Base-by-base conservation (phyloP, 2,888 invertebrate genomes). In the Silvanus unidentatus region DNA sequence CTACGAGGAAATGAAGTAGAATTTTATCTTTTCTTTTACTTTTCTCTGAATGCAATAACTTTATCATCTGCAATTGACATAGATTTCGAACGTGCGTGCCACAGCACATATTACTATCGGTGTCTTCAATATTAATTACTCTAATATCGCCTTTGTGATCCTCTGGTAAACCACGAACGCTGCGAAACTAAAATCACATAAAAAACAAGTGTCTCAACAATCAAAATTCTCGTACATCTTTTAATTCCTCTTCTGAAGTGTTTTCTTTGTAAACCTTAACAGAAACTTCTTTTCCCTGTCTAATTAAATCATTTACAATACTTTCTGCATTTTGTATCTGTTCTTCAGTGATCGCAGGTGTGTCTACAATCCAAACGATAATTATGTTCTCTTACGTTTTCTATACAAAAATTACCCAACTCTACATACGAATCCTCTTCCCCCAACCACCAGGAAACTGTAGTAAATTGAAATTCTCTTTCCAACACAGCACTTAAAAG, bases 51-150 rank as follows among this genome's bases (percentile, higher is more conserved):
- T 82, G 77, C 10, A 88, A 64, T 35, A 91, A 60, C 63, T 84
- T 85, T 16, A 85, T 73, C 22, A 75, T 72, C 74, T 84, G 84
- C 12, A 84, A 66, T 64, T 85, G 82, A 45, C 81, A 78, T 22
- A 90, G 72, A 68, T 85, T 88, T 2, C 77, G 75, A 1, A 92
- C 88, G 64, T 92, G 92, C 0, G 92, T 92, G 1, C 92, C 92
- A 69, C 92, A 92, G 64, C 92, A 93, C 79, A 90, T 82, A 60
- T 88, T 88, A 47, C 80, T 78, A 54, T 92, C 91, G 37, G 90
- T 70, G 13, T 80, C 80, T 28, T 83, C 81, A 46, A 92, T 92
- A 41, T 79, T 77, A 28, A 93, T 79, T 2, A 92, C 81, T 41
- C 92, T 74, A 10, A 90, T 83, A 15, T 82, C 79, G 0, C 87